Base-by-base conservation (phyloP, 2,113 vertebrate genomes). In the Junco hyemalis region DNA sequence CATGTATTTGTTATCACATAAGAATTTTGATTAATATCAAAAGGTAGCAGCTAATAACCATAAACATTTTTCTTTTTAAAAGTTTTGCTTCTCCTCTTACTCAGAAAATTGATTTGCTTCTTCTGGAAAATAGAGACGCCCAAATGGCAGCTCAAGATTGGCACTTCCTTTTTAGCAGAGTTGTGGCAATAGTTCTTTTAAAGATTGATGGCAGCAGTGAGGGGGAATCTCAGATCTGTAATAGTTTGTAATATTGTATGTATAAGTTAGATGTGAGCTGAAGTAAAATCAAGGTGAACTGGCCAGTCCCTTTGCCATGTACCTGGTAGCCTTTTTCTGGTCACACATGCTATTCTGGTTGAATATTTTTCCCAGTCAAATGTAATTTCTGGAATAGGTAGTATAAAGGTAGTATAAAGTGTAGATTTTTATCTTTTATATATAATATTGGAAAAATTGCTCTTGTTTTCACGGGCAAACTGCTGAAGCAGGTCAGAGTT, bases 401-500 rank as follows among this genome's bases (percentile, higher is more conserved):
- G 16, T 78, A 26, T 29, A 63, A 86, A 82, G 51, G 25, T 50
- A 33, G 16, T 78, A 26, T 29, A 63, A 86, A 84, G 42, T 0
- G 0, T 33, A 86, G 12, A 29, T 20, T 81, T 72, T 71, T 86
- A 88, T 63, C 19, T 86, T 74, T 42, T 72, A 18, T 42, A 23
- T 59, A 59, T 42, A 73, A 35, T 68, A 42, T 51, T 88, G 90
- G 91, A 95, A 91, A 96, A 91, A 45, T n/a, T 57, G 2, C 3
- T 72, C 74, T 92, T 90, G 38, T 53, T 95, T 96, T 90, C 57
- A 81, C 14, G 47, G 26, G 42, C 31, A 90, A 69, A 66, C 53
- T 59, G 35, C 54, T 88, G 81, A 81, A 94, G 40, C 44, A 73
- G 72, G 44, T 90, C 92, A 60, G 66, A 96, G 56, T 95, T 94